Evolutionary conservation across 2,113 vertebrate species (phyloP), one percentile per base, ranked within the genome.

Genomic region (Phalacrocorax carbo): DNA sequence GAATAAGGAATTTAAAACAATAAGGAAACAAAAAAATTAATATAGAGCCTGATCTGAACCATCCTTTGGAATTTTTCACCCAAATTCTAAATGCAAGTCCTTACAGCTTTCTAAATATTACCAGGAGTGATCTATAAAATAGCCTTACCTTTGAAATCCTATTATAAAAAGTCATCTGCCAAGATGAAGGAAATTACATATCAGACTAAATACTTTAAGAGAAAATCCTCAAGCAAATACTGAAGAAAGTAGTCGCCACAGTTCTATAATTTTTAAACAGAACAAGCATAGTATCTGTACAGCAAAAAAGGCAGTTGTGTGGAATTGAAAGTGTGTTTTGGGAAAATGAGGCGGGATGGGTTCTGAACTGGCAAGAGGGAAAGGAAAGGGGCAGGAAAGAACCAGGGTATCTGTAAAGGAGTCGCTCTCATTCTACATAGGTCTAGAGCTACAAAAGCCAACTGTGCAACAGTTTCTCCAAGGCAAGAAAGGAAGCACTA

Each of bases 131-230:
- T 38, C 61, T 46, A 62, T 21, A 77, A 77, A 95, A 58, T 2
- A 86, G 61, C 20, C 72, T 92, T 96, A 94, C 38, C 64, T 93
- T 78, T 91, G 25, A 66, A 90, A 75, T 90, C 55, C 85, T 88
- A 92, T 62, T 44, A 79, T 21, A 87, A 90, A 78, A 94, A 73
- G 51, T 75, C 51, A 95, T 83, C 77, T 87, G 78, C 7, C 73
- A 83, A 90, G 87, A 93, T 38, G 48, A 86, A 93, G 52, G 34
- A 95, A 93, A 88, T 82, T 25, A 40, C 11, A 0, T 27, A 81
- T 90, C 62, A 91, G 69, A 51, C n/a, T 87, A 86, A 62, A 81
- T 34, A 54, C 36, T 86, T 52, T n/a, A 69, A 73, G 36, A 88
- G 16, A 72, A 73, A 96, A 44, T 8, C 23, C 40, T 64, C 40